phyloP scores from a whole-genome alignment of 2,797 vertebrate species.

The Spinibarbus caldwelli region DNA sequence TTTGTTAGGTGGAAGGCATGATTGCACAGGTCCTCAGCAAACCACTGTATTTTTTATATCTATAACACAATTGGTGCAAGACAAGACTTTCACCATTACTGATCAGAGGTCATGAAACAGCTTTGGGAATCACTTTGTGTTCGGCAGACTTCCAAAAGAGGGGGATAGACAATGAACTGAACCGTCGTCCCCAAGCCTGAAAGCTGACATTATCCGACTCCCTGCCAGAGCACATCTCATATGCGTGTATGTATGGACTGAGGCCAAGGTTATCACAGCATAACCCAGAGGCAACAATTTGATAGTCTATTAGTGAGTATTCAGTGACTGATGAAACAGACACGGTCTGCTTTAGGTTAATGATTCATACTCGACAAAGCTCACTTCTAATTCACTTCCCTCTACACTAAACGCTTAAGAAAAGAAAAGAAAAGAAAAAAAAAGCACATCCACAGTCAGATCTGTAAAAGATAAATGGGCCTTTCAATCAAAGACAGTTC shows the following conservation, averaged over 20 bases:
- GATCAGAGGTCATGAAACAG: constrained; percentile 68
- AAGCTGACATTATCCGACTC: constrained; percentile 17
- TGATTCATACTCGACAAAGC: constrained; percentile 42
- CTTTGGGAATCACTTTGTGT: constrained; percentile 59
- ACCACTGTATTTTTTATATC: not conserved
- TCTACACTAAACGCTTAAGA: not conserved
- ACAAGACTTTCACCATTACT: constrained; percentile 57
- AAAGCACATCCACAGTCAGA: constrained; percentile 20
- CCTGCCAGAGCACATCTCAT: not conserved
- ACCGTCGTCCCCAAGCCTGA: constrained; percentile 32
- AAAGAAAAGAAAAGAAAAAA: not conserved
- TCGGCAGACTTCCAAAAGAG: constrained; percentile 8
- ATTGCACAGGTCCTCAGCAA: not conserved
- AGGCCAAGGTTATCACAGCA: constrained; percentile 38
- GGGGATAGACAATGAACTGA: constrained; percentile 5
- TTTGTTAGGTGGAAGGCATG: not conserved
- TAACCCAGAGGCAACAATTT: constrained; percentile 34
- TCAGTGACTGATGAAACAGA: constrained; percentile 44
- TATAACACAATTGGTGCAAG: not conserved
- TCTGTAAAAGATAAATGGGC: constrained; percentile 41
- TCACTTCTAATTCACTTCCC: constrained; percentile 32
- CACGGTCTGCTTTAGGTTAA: constrained; percentile 41
- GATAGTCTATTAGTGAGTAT: constrained; percentile 48
- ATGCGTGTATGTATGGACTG: constrained; percentile 15
- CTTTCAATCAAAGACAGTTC: constrained; percentile 56